Conservation (phyloP, 1,140 invertebrate genomes). For the Lucilia cuprina region DNA sequence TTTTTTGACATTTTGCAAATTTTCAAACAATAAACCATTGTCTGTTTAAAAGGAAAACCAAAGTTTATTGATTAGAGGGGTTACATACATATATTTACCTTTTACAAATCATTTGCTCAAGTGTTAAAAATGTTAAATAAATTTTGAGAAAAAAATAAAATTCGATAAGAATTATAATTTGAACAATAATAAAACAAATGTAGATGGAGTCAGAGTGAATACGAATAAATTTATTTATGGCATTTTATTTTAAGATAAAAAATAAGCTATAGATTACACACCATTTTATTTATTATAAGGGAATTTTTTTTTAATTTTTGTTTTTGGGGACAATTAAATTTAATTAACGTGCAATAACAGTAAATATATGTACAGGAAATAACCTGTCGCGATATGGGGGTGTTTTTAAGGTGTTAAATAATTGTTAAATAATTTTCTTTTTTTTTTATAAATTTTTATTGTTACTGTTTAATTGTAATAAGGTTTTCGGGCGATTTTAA, state of each 20-base stretch:
- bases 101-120: neutral
- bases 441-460: too few species aligned
- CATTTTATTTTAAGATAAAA: neutral
- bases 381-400: too few species aligned
- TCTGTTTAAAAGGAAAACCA: neutral
- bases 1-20: neutral
- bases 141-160: neutral
- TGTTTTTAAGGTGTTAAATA: too few species aligned
- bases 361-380: neutral
- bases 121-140: neutral
- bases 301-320: neutral
- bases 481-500: neutral
- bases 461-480: neutral
- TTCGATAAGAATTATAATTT: neutral
- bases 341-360: neutral
- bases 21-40: neutral
- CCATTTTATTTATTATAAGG: neutral
- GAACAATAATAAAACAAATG: neutral
- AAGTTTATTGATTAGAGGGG: neutral
- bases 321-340: neutral
- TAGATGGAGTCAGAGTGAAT: neutral
- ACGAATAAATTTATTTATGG: neutral
- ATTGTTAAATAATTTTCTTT: too few species aligned
- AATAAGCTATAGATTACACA: neutral
- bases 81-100: neutral